Percentiles rank a stretch among this genome's conserved stretches.
Conservation (phyloP, 2,113 vertebrate genomes). For the Orthonyx spaldingii region DNA sequence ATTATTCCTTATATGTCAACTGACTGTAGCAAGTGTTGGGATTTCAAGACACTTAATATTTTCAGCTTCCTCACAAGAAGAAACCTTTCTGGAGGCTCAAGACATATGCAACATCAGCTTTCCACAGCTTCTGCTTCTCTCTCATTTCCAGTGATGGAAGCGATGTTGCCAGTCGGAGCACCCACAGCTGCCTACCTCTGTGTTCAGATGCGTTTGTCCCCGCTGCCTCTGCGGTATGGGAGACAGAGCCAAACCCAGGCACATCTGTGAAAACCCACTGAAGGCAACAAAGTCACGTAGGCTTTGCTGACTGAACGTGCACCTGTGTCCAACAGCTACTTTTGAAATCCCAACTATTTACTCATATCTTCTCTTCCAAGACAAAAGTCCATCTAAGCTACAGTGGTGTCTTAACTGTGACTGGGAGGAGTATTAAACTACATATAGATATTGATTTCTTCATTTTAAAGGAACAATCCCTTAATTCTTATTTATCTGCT, state of each 20-base stretch:
- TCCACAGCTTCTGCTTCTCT: background rate
- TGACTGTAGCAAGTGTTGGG: background rate
- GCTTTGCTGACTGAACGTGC: background rate
- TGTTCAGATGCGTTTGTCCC: background rate
- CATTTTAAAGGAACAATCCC: background rate
- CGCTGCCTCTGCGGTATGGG: fast-evolving
- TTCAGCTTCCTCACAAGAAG: background rate
- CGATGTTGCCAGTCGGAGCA: background rate
- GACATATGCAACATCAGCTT: background rate
- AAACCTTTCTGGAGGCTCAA: background rate
- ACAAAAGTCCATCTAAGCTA: background rate
- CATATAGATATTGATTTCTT: background rate
- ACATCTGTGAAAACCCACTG: background rate
- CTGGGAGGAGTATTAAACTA: background rate
- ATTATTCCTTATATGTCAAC: background rate
- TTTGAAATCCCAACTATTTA: background rate
- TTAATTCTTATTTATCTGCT: background rate
- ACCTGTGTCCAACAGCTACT: background rate
- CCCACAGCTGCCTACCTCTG: fast-evolving
- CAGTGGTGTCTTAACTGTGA: background rate
- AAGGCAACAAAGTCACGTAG: background rate
- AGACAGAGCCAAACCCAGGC: background rate
- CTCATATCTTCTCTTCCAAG: background rate
- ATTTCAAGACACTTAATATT: background rate
- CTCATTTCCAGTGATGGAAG: background rate